Percentiles rank a stretch among this genome's conserved stretches.
Evolutionary conservation across 2,888 invertebrate species (phyloP).

Genomic region (Poecilus cupreus): DNA sequence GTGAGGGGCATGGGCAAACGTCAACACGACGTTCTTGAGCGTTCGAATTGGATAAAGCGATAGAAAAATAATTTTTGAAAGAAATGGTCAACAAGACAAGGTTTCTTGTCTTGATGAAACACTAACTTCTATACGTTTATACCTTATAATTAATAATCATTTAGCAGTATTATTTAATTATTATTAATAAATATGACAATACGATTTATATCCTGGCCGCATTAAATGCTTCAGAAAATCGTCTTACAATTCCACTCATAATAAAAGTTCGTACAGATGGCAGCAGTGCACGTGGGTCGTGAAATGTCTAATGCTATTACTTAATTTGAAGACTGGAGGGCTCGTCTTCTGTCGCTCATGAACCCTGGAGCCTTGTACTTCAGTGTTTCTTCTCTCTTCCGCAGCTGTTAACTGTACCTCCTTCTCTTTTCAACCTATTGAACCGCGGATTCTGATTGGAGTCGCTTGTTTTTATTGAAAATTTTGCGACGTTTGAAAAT

Average conservation of each 20-base stretch:
- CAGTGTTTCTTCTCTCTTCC: neutral
- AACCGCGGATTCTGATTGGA: slow-evolving; percentile 1
- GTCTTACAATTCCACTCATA: neutral
- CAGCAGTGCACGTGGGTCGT: slow-evolving; percentile 7
- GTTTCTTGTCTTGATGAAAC: neutral
- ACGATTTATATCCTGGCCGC: slow-evolving; percentile 1
- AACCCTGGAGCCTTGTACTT: neutral
- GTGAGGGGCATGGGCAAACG: too few species aligned
- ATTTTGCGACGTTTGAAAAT: slow-evolving; percentile 18
- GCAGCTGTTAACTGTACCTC: neutral
- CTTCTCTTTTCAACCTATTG: slow-evolving; percentile 18
- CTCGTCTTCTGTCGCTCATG: neutral
- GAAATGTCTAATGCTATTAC: slow-evolving; percentile 44
- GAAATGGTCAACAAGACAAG: neutral
- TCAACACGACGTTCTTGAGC: too few species aligned
- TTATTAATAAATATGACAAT: neutral
- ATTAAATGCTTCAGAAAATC: neutral
- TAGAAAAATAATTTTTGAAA: too few species aligned
- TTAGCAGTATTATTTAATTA: slow-evolving; percentile 2
- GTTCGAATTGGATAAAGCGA: too few species aligned
- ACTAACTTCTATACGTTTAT: too few species aligned
- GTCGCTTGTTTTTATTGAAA: slow-evolving; percentile 41
- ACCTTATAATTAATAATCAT: neutral
- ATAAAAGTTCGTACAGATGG: neutral
- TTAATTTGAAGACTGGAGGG: slow-evolving; percentile 37